phyloP scores from a whole-genome alignment of 2,113 vertebrate species.

The Vanacampus margaritifer region DNA sequence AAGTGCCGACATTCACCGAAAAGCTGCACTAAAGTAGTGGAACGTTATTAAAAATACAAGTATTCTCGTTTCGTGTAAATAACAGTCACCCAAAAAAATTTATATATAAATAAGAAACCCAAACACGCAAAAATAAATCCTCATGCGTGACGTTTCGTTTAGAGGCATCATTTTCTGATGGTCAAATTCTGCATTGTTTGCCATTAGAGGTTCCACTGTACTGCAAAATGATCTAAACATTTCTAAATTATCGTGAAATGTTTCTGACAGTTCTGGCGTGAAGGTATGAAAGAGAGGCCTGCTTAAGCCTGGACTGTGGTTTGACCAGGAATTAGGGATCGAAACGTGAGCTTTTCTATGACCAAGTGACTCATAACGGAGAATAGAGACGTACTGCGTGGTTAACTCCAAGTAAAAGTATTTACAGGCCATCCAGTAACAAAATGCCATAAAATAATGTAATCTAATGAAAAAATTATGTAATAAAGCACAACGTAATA shows the following conservation, averaged over 20 bases:
- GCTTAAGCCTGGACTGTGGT: conserved; percentile 19
- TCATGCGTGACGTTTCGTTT: too few relatives aligned
- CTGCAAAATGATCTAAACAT: not conserved
- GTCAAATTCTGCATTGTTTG: too few relatives aligned
- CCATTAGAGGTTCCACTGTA: too few relatives aligned
- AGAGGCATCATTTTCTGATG: too few relatives aligned
- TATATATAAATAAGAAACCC: not conserved
- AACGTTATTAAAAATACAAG: not conserved
- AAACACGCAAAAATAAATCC: not conserved
- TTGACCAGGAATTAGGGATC: not conserved
- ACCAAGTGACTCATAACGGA: not conserved
- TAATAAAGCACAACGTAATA: not conserved
- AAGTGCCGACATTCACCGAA: not conserved
- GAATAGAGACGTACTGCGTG: conserved; percentile 1
- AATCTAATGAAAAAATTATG: not conserved
- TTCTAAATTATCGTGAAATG: conserved; percentile 20
- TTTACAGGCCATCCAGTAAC: not conserved
- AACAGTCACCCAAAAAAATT: not conserved
- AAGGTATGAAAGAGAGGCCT: conserved; percentile 16
- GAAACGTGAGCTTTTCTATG: not conserved
- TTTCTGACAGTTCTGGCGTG: conserved; percentile 40
- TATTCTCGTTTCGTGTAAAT: not conserved
- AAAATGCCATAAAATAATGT: too few relatives aligned
- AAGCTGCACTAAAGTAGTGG: not conserved
- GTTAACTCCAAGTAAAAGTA: not conserved